Evolutionary conservation across 2,113 vertebrate genomes (phyloP), one percentile per base, ranked within the genome.

Genomic region (Grammomys dolichurus): DNA sequence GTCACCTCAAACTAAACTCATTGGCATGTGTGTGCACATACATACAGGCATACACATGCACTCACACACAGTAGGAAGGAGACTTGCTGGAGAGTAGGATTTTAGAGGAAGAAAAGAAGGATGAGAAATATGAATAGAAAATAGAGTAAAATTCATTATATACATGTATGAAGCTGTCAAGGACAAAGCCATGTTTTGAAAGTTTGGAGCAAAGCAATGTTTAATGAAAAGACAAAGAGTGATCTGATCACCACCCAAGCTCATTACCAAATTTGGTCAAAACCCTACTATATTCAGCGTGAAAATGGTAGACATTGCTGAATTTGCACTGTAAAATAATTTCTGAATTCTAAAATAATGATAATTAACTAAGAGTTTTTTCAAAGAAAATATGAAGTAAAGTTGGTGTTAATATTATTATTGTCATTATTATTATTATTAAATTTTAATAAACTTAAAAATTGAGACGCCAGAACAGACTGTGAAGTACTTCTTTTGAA

Each of bases 391-490:
- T 5, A 46, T 33, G 2, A 60, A 82, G 36, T 14, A 24, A 58
- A 24, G 26, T 48, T 77, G 31, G 11, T 14, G 28, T 28, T 24
- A 51, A 31, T 19, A 33, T 58, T 22, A 40, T n/a, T 65, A 85
- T 13, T 56, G 12, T 56, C 16, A 65, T 28, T 24, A 51, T 48
- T 19, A 33, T 58, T 19, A 33, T 58, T 22, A 40, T n/a, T 65
- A 85, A 85, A 24, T 65, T 85, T 85, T 31, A 8, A 81, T 56
- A 4, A 80, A 78, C 26, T 85, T 31, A 54, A 73, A 78, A 43
- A 48, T 26, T 31, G n/a, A 97, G 75, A 5, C 43, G 93, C 94
- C 7, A 11, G 92, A 95, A 58, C 7, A 11, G 91, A 95, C 43
- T 33, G 9, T 84, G 56, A 94, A 93, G 22, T 43, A 40, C 89